Evolutionary conservation across 64 coral and sea anemone genomes (phyloP).

Genomic region (Pocillopora damicornis): DNA sequence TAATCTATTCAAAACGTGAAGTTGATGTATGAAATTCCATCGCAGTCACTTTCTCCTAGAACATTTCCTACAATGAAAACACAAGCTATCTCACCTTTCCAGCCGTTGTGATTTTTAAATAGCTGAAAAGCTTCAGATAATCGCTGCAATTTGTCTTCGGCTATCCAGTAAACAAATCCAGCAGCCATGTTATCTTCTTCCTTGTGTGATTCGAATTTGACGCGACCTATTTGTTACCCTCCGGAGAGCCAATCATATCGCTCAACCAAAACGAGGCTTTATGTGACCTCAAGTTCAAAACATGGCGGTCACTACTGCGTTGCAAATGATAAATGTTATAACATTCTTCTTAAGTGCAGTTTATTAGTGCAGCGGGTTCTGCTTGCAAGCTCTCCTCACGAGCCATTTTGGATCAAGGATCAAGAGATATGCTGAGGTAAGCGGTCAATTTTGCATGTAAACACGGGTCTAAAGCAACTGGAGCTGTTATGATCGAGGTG

Average conservation of each 20-base stretch:
- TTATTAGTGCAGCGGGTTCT: no score
- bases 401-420: no score
- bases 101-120: slow-evolving; percentile 6
- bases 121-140: not conserved
- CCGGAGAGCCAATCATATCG: slow-evolving; percentile 9
- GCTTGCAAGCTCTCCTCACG: no score
- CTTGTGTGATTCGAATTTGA: slow-evolving; percentile 31
- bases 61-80: not conserved
- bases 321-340: no score
- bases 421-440: no score
- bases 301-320: slow-evolving; percentile 4
- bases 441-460: no score
- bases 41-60: not conserved
- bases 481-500: no score
- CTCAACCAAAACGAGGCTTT: slow-evolving; percentile 6
- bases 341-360: no score
- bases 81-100: slow-evolving; percentile 12
- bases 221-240: not conserved
- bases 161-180: slow-evolving; percentile 19
- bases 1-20: not conserved
- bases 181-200: slow-evolving; percentile 26
- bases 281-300: not conserved
- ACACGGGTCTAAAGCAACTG: no score
- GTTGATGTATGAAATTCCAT: not conserved
- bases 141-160: not conserved